Evolutionary conservation across 2,888 invertebrate genomes (phyloP), one percentile per base, ranked within the genome.

Genomic region (Ornithoptera priamus): DNA sequence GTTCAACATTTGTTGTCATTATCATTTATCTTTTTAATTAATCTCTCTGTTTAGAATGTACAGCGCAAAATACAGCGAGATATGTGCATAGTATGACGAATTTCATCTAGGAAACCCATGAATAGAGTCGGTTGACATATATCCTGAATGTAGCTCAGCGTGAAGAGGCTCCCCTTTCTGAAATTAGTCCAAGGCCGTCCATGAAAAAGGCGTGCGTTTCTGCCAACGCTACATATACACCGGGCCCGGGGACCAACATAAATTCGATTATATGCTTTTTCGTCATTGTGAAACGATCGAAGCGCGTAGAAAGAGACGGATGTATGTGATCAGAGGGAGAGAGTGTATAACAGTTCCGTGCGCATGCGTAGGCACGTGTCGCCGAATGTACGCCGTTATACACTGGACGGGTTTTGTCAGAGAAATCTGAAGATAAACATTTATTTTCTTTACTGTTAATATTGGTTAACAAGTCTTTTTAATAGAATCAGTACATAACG

Each of bases 251-350:
- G 77, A 80, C 82, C 82, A 76, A 86, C 88, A 91, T 90, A 90
- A 90, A 92, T 90, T 91, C 86, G 90, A 92, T 92, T 89, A 92
- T 88, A 85, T 85, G 80, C 87, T 87, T 91, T 91, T 92, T 91
- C 90, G 90, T 91, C 89, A 91, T 88, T 85, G 86, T 80, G 79
- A 78, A 79, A 82, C 90, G 92, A 92, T 92, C 92, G 92, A 92
- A 92, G 89, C 81, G 81, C 75, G 75, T 78, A 72, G 83, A 88
- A 56, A 24, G 81, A 75, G 89, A 89, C 59, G 71, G 72, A 67
- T 56, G 72, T 85, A 86, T 76, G 58, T 71, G 15, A 84, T 42
- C 30, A 65, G 85, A 90, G 72, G 17, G 85, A 77, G 77, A 65
- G 39, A 72, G 76, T 67, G 71, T 68, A 71, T 65, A 65, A 50